Evolutionary conservation across 1,140 invertebrate genomes (phyloP).

Genomic region (Drosophila kohkoa): DNA sequence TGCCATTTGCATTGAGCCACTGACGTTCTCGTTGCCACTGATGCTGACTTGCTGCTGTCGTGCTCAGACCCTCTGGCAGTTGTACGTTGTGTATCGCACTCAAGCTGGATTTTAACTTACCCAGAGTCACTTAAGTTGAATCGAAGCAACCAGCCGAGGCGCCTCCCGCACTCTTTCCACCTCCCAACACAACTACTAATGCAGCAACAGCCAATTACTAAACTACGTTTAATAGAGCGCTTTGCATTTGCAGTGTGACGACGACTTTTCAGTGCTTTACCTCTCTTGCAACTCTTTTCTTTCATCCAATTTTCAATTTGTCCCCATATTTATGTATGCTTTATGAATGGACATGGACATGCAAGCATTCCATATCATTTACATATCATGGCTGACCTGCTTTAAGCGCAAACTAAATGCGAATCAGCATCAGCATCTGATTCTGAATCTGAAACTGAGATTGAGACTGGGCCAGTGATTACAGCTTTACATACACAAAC

Average conservation of each 20-base stretch:
- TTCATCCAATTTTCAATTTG: constrained; percentile 28
- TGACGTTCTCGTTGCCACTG: constrained; percentile 4
- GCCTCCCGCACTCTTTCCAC: constrained; percentile 3
- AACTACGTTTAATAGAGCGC: constrained; percentile 53
- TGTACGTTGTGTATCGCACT: constrained; percentile 6
- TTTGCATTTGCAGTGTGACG: constrained; percentile 18
- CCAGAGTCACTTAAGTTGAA: constrained; percentile 36
- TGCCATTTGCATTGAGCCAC: constrained; percentile 35
- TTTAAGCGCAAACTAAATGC: constrained; percentile 12
- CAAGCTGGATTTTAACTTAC: constrained; percentile 25
- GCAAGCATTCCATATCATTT: constrained; percentile 10
- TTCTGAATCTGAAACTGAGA: not conserved
- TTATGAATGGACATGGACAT: constrained; percentile 17
- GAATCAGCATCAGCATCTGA: not conserved
- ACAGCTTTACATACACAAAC: not conserved
- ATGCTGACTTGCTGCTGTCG: constrained; percentile 18
- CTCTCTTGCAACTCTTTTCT: not conserved
- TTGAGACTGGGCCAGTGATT: constrained; percentile 3
- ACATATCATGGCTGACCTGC: constrained; percentile 33
- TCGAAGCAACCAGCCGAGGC: constrained; percentile 24
- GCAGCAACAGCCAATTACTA: constrained; percentile 59
- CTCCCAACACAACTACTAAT: not conserved
- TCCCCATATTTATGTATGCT: constrained; percentile 15
- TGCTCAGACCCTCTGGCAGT: constrained; percentile 24
- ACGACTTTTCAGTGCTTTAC: not conserved